phyloP scores from a whole-genome alignment of 92 coral and sea anemone genomes.

The Heteractis magnifica region DNA sequence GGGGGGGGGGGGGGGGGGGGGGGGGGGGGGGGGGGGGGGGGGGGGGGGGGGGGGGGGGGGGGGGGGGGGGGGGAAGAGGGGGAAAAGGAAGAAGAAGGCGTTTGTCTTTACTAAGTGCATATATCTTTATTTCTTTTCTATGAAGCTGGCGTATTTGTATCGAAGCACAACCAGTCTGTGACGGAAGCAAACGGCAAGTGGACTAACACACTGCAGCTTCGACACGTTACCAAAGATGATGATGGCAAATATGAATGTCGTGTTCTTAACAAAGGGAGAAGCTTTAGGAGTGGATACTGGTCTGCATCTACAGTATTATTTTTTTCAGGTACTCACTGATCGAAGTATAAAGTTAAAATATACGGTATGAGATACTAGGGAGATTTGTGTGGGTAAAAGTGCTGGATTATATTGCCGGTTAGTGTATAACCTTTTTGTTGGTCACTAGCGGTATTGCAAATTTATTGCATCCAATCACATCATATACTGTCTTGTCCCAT shows the following conservation, averaged over 20 bases:
- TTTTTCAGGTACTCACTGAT: slow-evolving; percentile 45
- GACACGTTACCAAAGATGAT: slow-evolving; percentile 38
- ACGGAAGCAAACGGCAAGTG: slow-evolving; percentile 17
- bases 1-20: too few relatives aligned
- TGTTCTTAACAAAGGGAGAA: slow-evolving; percentile 23
- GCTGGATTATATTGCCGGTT: too few relatives aligned
- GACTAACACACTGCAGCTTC: slow-evolving; percentile 40
- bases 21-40: too few relatives aligned
- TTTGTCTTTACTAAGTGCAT: too few relatives aligned
- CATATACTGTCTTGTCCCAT: not conserved
- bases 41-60: too few relatives aligned
- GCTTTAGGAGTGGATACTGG: slow-evolving; percentile 49
- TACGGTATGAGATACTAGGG: too few relatives aligned
- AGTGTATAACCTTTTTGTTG: too few relatives aligned
- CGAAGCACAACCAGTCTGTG: slow-evolving; percentile 10
- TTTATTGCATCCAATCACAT: not conserved
- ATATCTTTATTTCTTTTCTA: not conserved
- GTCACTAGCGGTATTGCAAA: too few relatives aligned
- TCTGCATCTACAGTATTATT: slow-evolving; percentile 43
- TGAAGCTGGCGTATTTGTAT: slow-evolving; percentile 6
- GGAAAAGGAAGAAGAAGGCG: too few relatives aligned
- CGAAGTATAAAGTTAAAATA: too few relatives aligned
- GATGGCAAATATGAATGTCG: slow-evolving; percentile 80
- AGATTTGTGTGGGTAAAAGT: too few relatives aligned
- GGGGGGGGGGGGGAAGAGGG: too few relatives aligned